Evolutionary conservation across 2,797 vertebrate species (phyloP), one percentile per base, ranked within the genome.

Genomic region (Poeciliopsis gracilis): DNA sequence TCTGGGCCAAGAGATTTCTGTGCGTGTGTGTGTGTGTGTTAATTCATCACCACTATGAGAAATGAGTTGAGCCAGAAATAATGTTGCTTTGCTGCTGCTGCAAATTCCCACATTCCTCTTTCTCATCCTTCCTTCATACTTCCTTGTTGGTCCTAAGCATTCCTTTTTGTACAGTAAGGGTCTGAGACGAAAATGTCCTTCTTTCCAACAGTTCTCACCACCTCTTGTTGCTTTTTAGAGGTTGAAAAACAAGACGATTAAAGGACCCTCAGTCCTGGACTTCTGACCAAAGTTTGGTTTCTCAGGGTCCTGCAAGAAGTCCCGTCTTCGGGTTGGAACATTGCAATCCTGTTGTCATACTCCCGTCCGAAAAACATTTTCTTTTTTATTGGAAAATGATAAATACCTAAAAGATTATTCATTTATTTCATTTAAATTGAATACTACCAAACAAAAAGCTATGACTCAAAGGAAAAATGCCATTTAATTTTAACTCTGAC

Each of bases 11-110:
- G 86, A 91, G 89, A 91, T 70, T 47, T 49, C 33, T 78, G 45
- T 5, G 71, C 78, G 76, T 78, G 77, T 49, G 57, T 30, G 15
- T 72, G 76, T 33, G 36, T 41, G 63, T 73, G 73, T 46, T 84
- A 84, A 53, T 67, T 90, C 80, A 78, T 47, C 77, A 87, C 82
- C 76, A 84, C 84, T 84, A 87, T 87, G 86, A 88, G 90, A 86
- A 91, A 90, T 94, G 91, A 92, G 81, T 93, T 94, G 87, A 87
- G 49, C 83, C 86, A 85, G 87, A 92, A 90, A 84, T 85, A 63
- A 87, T 88, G 79, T 90, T 63, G 59, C 59, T 90, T 86, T 57
- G 77, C 77, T 81, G 20, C 72, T 66, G 89, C 71, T 84, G 36
- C 36, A 79, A 83, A 83, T 79, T 87, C 33, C 61, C 33, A 66